Conservation (phyloP, 1,140 invertebrate genomes). For the Pristionchus pacificus region DNA sequence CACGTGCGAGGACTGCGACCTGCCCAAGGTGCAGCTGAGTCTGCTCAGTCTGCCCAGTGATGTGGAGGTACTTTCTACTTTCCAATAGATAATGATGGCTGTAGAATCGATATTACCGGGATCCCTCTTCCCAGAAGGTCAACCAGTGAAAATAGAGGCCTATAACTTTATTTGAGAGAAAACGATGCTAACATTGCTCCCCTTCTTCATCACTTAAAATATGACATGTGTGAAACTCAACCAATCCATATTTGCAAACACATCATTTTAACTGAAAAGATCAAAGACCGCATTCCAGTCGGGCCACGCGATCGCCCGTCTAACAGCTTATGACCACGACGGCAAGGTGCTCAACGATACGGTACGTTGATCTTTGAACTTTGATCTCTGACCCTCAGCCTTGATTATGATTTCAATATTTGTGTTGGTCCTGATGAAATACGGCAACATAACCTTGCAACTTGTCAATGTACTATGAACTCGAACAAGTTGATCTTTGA, state of each 20-base stretch:
- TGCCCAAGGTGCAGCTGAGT: constrained; percentile 38
- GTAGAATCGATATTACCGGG: too few species aligned
- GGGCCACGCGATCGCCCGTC: constrained; percentile 36
- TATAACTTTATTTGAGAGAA: too few species aligned
- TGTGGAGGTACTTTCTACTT: too few species aligned
- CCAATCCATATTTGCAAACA: not conserved
- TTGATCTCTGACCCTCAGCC: not conserved
- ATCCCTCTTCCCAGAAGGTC: constrained; percentile 20
- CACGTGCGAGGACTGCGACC: constrained; percentile 39
- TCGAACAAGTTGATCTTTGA: not conserved
- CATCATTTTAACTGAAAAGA: not conserved
- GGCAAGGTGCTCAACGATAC: constrained; percentile 37
- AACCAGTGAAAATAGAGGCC: not conserved
- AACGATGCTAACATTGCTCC: too few species aligned
- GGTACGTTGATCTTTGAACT: constrained; percentile 13
- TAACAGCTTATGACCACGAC: constrained; percentile 42
- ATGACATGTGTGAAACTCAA: not conserved
- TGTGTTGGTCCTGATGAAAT: not conserved
- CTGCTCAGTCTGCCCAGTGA: constrained; percentile 42
- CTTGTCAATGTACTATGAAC: not conserved
- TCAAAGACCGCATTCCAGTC: not conserved
- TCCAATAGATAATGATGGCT: too few species aligned
- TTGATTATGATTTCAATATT: constrained; percentile 9
- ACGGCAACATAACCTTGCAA: constrained; percentile 2
- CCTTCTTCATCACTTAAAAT: not conserved